These are phyloP conservation scores for Formica exsecta DNA, from an alignment of 1,140 invertebrate species.

Conservation along the genomic window DNA sequence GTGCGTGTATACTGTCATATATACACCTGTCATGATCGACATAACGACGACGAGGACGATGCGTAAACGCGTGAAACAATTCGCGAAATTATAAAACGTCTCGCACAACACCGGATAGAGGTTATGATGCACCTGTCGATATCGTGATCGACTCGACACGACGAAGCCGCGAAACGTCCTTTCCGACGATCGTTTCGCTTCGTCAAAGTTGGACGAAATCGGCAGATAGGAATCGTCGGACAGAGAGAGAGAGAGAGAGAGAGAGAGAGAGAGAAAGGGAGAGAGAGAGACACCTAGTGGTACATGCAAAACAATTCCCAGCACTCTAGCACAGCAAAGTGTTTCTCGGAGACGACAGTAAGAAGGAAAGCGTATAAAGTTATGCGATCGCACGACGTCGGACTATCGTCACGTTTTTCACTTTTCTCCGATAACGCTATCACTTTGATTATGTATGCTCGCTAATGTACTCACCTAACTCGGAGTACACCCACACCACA, in stretches of 20 bases:
- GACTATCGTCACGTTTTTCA: not conserved
- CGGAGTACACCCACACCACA: constrained; percentile 78
- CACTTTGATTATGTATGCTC: not conserved
- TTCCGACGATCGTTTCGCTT: not conserved
- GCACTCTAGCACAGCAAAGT: constrained; percentile 26
- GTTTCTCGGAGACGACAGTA: not conserved
- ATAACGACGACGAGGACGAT: not conserved
- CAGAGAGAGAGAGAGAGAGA: too few species aligned
- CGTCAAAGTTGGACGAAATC: too few species aligned
- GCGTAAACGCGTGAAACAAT: not conserved
- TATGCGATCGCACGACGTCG: not conserved
- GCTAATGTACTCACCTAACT: constrained; percentile 78
- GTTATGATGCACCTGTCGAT: constrained; percentile 67
- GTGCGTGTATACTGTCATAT: not conserved
- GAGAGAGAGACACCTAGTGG: constrained; percentile 61
- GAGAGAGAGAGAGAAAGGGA: too few species aligned
- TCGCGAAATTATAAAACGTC: constrained; percentile 26
- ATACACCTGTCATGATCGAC: constrained; percentile 19
- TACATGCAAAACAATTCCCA: constrained; percentile 35
- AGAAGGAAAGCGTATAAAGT: not conserved
- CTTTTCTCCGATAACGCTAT: constrained; percentile 21
- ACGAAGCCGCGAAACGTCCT: not conserved
- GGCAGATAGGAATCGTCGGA: too few species aligned
- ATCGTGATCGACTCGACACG: not conserved
- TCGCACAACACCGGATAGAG: constrained; percentile 38